Base-by-base conservation (phyloP, 2,113 vertebrate genomes). In the Carettochelys insculpta region DNA sequence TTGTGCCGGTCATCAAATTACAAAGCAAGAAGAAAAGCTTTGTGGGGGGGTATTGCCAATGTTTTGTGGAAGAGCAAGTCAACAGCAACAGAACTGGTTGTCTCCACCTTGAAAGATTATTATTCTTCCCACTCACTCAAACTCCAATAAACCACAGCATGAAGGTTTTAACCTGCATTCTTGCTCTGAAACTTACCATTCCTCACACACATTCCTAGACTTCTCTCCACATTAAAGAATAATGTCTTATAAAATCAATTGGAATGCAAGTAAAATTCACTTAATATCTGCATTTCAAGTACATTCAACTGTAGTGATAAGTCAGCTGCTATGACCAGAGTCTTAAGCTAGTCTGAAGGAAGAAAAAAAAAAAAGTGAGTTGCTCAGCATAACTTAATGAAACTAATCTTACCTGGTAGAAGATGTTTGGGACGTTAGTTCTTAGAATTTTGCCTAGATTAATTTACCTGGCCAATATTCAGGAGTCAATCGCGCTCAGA, bases 161-260 rank as follows among this genome's bases (percentile, higher is more conserved):
- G n/a, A 20, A 89, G 17, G 17, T 56, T 1, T 84, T 6, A 88
- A 75, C 41, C 41, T 45, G 43, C 71, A 24, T 45, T 75, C 24
- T 75, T 45, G 24, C 71, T 45, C 71, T 73, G 8, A 88, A 90
- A 53, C 11, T 5, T 83, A 68, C 61, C 29, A 92, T 43, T 41
- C 41, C 82, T 75, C n/a, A 22, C 56, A 86, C 0, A 2, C n/a
- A 22, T 75, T 43, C 89, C 45, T 1, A 86, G 25, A 65, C 2
- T 20, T 51, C 2, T 68, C 90, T 75, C 53, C 77, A 65, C 73
- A 93, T 91, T 79, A 93, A 10, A 94, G 73, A 87, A 6, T 85
- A 45, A 56, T 3, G n/a, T 80, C 38, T 83, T 87, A 73, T 51
- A 61, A 56, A 51, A 89, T 1, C 91, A 51, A 90, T 56, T 79